Conservation (phyloP, 1,140 invertebrate species). For the Drosophila burlai region DNA sequence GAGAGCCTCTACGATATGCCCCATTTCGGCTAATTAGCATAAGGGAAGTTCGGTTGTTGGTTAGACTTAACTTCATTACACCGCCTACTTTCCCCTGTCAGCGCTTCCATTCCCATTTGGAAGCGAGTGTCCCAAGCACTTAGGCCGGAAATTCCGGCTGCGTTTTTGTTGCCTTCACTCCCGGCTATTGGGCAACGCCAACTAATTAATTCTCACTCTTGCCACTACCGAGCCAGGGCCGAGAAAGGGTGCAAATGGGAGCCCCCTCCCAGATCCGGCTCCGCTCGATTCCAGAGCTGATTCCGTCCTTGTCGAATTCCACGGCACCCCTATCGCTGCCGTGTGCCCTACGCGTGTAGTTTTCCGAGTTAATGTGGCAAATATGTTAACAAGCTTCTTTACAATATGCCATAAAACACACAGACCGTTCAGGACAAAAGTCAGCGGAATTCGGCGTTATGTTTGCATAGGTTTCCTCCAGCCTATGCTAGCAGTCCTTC, state of each 20-base stretch:
- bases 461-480: conserved; percentile 67
- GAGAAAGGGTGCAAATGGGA: background rate
- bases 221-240: conserved; percentile 6
- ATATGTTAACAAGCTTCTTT: conserved; percentile 78
- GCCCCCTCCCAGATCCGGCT: background rate
- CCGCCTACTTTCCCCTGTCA: conserved; percentile 2
- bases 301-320: background rate
- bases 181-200: conserved; percentile 28
- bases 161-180: conserved; percentile 8
- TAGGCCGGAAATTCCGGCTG: background rate
- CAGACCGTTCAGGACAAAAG: conserved; percentile 54
- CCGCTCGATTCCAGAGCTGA: no score
- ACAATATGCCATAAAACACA: conserved; percentile 72
- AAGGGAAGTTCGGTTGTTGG: conserved; percentile 13
- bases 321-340: conserved; percentile 1
- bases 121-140: conserved; percentile 5
- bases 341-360: conserved; percentile 48
- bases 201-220: conserved; percentile 67
- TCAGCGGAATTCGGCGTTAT: conserved; percentile 67
- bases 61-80: conserved; percentile 11
- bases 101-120: background rate
- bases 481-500: conserved; percentile 7
- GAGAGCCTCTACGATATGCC: conserved; percentile 1
- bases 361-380: conserved; percentile 68
- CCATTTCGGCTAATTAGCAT: conserved; percentile 12